These are phyloP conservation scores for Orientallactaga sibirica DNA, from an alignment of 2,797 vertebrate species.

Conservation along the genomic window DNA sequence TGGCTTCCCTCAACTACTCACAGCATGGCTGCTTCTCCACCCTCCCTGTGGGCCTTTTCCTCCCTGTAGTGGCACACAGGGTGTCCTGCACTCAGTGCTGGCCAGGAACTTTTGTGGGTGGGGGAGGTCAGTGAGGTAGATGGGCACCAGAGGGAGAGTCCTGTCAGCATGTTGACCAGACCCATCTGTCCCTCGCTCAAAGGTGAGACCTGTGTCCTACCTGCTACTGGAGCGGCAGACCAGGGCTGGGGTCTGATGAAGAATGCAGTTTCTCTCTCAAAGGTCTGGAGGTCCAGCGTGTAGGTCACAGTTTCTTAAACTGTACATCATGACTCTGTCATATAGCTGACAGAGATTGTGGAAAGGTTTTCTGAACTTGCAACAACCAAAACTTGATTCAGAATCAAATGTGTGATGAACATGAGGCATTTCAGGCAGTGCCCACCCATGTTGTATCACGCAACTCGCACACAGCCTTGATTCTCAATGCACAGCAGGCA, in stretches of 20 bases:
- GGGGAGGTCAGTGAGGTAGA: neutral
- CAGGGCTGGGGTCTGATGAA: neutral
- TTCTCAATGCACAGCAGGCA: too few relatives aligned
- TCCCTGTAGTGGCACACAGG: neutral
- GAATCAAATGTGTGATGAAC: too few relatives aligned
- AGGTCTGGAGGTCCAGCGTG: neutral
- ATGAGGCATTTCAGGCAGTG: too few relatives aligned
- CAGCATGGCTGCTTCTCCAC: neutral
- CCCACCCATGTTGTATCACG: too few relatives aligned
- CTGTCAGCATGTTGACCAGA: neutral
- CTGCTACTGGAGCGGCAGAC: neutral
- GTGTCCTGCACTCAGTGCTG: neutral
- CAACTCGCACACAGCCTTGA: too few relatives aligned
- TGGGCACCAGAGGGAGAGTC: neutral
- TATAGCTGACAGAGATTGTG: neutral
- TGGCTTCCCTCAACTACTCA: neutral
- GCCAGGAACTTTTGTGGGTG: neutral
- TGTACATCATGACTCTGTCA: neutral
- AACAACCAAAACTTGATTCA: too few relatives aligned
- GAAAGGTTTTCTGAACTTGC: too few relatives aligned
- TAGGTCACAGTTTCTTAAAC: neutral
- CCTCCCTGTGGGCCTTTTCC: neutral
- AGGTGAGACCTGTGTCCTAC: neutral
- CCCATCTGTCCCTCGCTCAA: neutral
- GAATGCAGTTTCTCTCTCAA: neutral